A percentile compares a stretch with the other conserved stretches of the same genome.
Evolutionary conservation across 2,797 vertebrate genomes (phyloP).

Genomic region (Myotis myotis): DNA sequence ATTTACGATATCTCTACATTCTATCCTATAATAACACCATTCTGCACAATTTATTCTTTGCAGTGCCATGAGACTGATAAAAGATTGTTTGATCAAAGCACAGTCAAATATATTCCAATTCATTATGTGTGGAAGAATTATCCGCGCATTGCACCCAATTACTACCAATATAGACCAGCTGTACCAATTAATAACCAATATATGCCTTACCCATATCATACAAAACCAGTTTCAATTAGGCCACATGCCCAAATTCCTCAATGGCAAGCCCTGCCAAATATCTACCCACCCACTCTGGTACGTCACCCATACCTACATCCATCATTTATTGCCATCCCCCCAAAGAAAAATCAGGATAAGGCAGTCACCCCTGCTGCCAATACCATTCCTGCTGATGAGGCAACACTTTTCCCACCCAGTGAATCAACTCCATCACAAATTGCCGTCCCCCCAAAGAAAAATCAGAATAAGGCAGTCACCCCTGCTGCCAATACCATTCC

Average conservation of each 20-base stretch:
- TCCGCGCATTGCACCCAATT: neutral
- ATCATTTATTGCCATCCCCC: neutral
- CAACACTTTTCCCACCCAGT: no score
- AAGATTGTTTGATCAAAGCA: neutral
- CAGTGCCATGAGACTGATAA: conserved; percentile 37
- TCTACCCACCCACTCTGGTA: neutral
- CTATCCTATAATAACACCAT: neutral
- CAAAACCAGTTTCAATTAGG: neutral
- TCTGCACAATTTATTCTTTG: conserved; percentile 40
- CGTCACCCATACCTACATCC: neutral
- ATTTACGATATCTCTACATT: neutral
- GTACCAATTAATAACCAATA: neutral
- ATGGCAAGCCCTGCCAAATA: neutral
- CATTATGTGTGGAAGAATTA: neutral
- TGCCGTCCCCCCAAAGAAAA: neutral
- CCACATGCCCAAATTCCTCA: conserved; percentile 1
- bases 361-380: neutral
- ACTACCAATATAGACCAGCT: neutral
- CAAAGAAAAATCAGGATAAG: conserved; percentile 1
- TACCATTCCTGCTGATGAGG: no score
- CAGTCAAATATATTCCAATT: neutral
- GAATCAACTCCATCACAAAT: neutral
- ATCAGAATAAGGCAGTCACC: neutral
- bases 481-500: neutral
- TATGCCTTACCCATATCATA: neutral